Percentiles rank a stretch among this genome's conserved stretches.
Conservation (phyloP, 2,113 vertebrate genomes). For the Neodontobutis hainanensis region DNA sequence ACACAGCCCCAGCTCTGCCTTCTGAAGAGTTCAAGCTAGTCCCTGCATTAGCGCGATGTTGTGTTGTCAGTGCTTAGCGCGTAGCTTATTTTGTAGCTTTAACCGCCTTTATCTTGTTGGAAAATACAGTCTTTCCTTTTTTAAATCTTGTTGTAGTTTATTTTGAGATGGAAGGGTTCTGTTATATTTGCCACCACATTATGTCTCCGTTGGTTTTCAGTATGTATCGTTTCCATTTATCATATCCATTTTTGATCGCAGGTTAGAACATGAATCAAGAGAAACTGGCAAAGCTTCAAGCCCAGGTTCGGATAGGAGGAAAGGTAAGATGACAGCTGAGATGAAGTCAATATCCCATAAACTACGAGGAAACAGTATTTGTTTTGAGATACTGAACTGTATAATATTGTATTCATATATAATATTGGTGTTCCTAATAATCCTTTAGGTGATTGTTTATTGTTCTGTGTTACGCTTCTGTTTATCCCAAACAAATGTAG, state of each 20-base stretch:
- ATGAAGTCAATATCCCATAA: too few relatives aligned
- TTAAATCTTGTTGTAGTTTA: background rate
- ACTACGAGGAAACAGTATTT: too few relatives aligned
- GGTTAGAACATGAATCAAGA: slow-evolving; percentile 92
- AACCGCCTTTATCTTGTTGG: fast-evolving
- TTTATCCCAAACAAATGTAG: too few relatives aligned
- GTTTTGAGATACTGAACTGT: too few relatives aligned
- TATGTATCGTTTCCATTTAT: background rate
- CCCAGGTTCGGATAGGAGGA: slow-evolving; percentile 98
- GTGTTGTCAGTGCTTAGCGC: background rate
- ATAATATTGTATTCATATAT: too few relatives aligned
- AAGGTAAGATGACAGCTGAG: slow-evolving; percentile 81
- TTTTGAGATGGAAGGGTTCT: too few relatives aligned
- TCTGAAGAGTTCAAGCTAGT: background rate
- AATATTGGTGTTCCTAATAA: too few relatives aligned
- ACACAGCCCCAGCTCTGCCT: slow-evolving; percentile 5
- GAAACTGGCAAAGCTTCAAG: slow-evolving; percentile 96
- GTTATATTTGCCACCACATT: too few relatives aligned
- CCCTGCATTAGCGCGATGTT: background rate
- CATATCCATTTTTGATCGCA: slow-evolving; percentile 12
- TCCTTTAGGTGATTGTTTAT: too few relatives aligned
- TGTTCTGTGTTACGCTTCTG: too few relatives aligned
- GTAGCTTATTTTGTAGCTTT: background rate
- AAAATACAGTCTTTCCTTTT: background rate
- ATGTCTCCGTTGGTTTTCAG: background rate